Base-by-base conservation (phyloP, 2,113 vertebrate genomes). In the Apaloderma vittatum region DNA sequence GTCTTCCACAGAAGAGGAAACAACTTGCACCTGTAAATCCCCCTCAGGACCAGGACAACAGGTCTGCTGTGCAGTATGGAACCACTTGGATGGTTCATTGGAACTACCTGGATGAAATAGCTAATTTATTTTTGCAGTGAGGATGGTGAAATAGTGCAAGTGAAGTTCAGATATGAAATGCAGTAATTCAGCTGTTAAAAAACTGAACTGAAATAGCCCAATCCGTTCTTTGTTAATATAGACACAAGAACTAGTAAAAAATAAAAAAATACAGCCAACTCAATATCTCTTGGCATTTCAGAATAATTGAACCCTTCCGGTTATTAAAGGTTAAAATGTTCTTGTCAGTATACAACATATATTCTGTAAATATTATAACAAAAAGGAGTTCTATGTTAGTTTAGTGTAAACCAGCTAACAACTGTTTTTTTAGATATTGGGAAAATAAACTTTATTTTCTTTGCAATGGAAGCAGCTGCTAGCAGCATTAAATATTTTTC, bases 251-350 rank as follows among this genome's bases (percentile, higher is more conserved):
- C 5, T 36, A 30, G 34, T 57, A 66, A 82, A 79, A 66, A 29
- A 14, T 0, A 29, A 13, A 36, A 45, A 37, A 1, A 1, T 7
- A 29, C 7, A 57, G 32, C 10, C 27, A 77, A 40, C 14, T 12
- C 36, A 7, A 91, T 86, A 80, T 26, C 54, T 84, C 46, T 74
- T 49, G 29, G 30, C 49, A 82, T 87, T 96, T 92, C 75, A 91
- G 45, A 85, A 62, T 77, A 94, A 95, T 78, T 94, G n/a, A 95
- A 82, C 48, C 67, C 43, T 30, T 78, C 72, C 90, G 22, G 45
- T 88, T 81, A 90, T 36, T 94, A 86, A 94, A 97, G 43, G 37
- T 88, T 91, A 89, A 95, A 74, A 75, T 71, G 32, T 84, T 81
- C 20, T 65, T 95, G 46, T 93, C 68, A 83, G 52, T 93, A 65